Evolutionary conservation across 1,140 invertebrate genomes (phyloP).

Genomic region (Ericerus pela): DNA sequence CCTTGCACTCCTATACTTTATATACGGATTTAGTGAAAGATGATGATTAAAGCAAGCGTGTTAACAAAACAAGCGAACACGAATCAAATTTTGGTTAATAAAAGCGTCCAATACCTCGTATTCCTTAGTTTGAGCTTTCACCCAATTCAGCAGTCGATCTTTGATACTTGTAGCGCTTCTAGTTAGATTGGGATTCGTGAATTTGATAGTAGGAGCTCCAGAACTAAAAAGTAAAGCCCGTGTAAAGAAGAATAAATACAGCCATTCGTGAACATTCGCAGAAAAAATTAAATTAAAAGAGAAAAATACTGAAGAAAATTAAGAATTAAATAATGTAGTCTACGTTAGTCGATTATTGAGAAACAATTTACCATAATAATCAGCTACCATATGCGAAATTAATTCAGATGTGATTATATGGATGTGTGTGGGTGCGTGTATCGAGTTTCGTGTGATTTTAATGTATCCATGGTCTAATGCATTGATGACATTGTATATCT

Average conservation of each 20-base stretch:
- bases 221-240: constrained; percentile 22
- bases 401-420: constrained; percentile 3
- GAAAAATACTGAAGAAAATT: background rate
- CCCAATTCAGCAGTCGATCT: constrained; percentile 89
- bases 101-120: constrained; percentile 58
- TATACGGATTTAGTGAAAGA: too few species aligned
- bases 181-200: constrained; percentile 68
- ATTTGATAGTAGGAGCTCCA: constrained; percentile 45
- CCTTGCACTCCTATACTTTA: too few species aligned
- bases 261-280: background rate
- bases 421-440: too few species aligned
- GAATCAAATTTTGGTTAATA: too few species aligned
- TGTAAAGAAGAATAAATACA: constrained; percentile 4
- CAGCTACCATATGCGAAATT: background rate
- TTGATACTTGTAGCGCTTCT: constrained; percentile 84
- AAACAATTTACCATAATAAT: background rate
- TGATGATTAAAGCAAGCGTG: too few species aligned
- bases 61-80: too few species aligned
- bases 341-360: background rate
- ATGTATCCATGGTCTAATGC: too few species aligned
- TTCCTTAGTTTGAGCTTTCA: constrained; percentile 85
- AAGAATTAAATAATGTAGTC: background rate
- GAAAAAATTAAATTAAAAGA: constrained; percentile 2
- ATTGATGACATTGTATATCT: too few species aligned
- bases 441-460: too few species aligned